phyloP scores from a whole-genome alignment of 1,140 invertebrate species.

The Elysia chlorotica region DNA sequence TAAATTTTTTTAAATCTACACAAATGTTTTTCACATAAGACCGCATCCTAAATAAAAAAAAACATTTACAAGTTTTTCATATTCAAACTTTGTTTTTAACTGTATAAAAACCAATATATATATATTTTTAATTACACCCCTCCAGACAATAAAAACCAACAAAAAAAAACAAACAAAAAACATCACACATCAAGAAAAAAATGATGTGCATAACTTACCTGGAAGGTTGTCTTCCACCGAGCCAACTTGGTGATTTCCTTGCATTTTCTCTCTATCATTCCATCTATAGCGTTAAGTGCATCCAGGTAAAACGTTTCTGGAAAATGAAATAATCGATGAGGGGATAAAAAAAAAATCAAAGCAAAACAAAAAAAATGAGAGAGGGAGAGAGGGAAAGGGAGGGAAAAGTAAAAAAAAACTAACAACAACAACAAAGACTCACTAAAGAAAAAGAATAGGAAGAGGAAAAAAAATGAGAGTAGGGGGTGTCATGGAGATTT shows the following conservation, averaged over 20 bases:
- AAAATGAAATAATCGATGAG: conserved; percentile 19
- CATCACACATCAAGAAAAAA: not conserved
- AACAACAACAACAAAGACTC: too few species aligned
- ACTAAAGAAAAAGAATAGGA: too few species aligned
- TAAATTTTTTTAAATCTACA: too few species aligned
- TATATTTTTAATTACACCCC: too few species aligned
- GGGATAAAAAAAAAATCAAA: not conserved
- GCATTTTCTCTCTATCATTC: conserved; percentile 41
- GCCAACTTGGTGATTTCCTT: conserved; percentile 44
- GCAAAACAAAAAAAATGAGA: not conserved
- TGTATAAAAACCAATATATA: too few species aligned
- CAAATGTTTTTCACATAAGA: too few species aligned
- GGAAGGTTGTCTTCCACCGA: conserved; percentile 49
- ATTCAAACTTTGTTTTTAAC: too few species aligned
- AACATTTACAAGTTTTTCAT: too few species aligned
- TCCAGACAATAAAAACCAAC: too few species aligned
- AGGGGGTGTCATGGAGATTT: too few species aligned
- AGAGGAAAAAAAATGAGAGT: too few species aligned
- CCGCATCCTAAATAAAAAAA: too few species aligned
- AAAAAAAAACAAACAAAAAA: not conserved
- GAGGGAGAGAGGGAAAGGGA: not conserved
- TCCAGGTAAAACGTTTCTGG: conserved; percentile 53
- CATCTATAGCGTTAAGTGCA: conserved; percentile 49
- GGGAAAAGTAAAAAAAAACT: not conserved
- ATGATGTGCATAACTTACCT: conserved; percentile 30